A percentile compares a stretch with the other conserved stretches of the same genome.
Conservation (phyloP, 2,797 vertebrate genomes). For the Oceanodroma leucorhoa region DNA sequence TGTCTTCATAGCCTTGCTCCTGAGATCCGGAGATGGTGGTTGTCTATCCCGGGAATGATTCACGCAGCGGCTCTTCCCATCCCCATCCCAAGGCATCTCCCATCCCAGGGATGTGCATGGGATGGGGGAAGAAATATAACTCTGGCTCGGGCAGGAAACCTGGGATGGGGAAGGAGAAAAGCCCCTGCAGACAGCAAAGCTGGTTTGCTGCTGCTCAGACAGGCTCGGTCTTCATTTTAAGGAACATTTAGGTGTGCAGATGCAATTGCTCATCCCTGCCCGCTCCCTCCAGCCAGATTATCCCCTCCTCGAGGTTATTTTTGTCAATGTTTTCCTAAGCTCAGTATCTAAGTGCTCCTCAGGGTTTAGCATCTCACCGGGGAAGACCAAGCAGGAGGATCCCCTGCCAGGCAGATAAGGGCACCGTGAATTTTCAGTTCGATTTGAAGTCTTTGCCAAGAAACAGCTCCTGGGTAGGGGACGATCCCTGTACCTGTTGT, state of each 20-base stretch:
- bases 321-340: background rate
- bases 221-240: background rate
- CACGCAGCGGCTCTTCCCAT: background rate
- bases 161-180: background rate
- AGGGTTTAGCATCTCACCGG: background rate
- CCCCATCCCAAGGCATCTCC: background rate
- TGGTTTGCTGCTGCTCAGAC: background rate
- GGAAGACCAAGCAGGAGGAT: background rate
- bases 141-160: background rate
- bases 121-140: background rate
- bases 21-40: background rate
- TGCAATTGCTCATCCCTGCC: background rate
- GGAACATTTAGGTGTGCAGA: background rate
- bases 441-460: background rate
- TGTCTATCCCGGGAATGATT: background rate
- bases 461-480: background rate
- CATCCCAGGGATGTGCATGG: background rate
- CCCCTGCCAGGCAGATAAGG: background rate
- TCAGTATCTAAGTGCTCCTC: rapidly evolving
- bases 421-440: background rate
- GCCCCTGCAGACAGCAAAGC: background rate
- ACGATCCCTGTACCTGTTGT: background rate
- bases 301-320: background rate
- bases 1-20: background rate
- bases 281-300: background rate